Percentiles rank a stretch among this genome's conserved stretches.
Conservation (phyloP, 2,797 vertebrate species). For the Valencia hispanica region DNA sequence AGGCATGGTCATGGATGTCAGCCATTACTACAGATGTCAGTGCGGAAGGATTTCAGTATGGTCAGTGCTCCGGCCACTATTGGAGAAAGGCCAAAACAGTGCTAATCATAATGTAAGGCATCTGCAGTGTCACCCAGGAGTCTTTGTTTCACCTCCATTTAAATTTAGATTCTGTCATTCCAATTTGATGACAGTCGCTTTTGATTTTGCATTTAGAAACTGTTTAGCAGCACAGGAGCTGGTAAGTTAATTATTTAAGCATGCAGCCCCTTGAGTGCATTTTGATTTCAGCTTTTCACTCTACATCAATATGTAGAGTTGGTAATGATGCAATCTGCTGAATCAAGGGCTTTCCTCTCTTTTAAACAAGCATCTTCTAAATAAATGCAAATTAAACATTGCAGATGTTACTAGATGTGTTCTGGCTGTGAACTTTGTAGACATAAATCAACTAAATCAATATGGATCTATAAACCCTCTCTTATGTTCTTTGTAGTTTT, state of each 20-base stretch:
- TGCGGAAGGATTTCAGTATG: slow-evolving; percentile 18
- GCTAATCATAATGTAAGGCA: neutral
- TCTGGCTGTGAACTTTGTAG: neutral
- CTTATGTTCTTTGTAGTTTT: neutral
- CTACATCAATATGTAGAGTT: slow-evolving; percentile 8
- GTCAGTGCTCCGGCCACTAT: neutral
- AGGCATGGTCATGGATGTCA: slow-evolving; percentile 45
- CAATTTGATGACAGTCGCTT: neutral
- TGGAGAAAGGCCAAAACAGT: neutral
- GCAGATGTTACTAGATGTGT: slow-evolving; percentile 33
- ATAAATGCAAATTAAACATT: slow-evolving; percentile 26
- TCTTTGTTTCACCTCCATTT: neutral
- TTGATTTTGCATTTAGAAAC: neutral
- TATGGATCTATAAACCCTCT: neutral
- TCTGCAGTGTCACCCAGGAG: neutral
- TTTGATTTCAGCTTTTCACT: slow-evolving; percentile 15
- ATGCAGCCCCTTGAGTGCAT: slow-evolving; percentile 8
- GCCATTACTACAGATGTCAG: slow-evolving; percentile 46
- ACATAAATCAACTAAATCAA: slow-evolving; percentile 22
- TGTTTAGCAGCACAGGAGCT: neutral
- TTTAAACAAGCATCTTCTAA: slow-evolving; percentile 29
- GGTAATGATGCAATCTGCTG: slow-evolving; percentile 30
- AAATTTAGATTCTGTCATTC: neutral
- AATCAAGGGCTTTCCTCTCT: slow-evolving; percentile 23
- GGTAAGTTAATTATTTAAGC: slow-evolving; percentile 3